Base-by-base conservation (phyloP, 2,888 invertebrate species). In the Volucella inflata region DNA sequence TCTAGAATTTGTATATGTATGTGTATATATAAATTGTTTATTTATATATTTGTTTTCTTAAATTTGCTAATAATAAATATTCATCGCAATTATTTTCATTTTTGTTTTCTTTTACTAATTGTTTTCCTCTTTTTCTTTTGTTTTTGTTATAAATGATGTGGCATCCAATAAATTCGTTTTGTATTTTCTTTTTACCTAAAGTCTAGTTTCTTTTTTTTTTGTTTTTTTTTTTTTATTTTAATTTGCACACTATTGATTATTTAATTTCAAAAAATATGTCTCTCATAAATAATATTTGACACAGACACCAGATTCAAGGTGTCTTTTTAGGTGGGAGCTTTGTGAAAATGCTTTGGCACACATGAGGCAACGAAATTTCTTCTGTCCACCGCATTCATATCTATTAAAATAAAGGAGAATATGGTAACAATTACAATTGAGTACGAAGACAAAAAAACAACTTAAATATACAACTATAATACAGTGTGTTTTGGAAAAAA, bases 361-460 rank as follows among this genome's bases (percentile, higher is more conserved):
- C 87, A 93, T 91, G 88, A 94, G 93, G 91, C 96, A 96, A 82
- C 92, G 92, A 90, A 95, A 96, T 92, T 94, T 94, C 74, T 95
- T 95, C 87, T 94, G 94, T 77, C 94, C 94, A 80, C 94, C 94
- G 91, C 96, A 96, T 92, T 96, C 96, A 91, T 95, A 95, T 91
- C 94, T 95, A 76, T 8, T 17, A 85, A 67, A 50, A 21, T 16
- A n/a, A 60, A 68, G 57, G 78, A 75, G 64, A 68, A n/a, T n/a
- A 71, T 21, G 30, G 30, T 42, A 14, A 42, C 10, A 51, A 72
- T 12, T 30, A 30, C 30, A 30, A 30, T 6, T 30, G 30, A 30
- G 30, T 30, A 30, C 6, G 4, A 30, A 30, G 30, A 30, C 0
- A 30, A 30, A 30, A 6, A 30, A 30, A 30, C 6, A 30, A 30